phyloP scores from a whole-genome alignment of 1,140 invertebrate genomes.

The Sinella curviseta region DNA sequence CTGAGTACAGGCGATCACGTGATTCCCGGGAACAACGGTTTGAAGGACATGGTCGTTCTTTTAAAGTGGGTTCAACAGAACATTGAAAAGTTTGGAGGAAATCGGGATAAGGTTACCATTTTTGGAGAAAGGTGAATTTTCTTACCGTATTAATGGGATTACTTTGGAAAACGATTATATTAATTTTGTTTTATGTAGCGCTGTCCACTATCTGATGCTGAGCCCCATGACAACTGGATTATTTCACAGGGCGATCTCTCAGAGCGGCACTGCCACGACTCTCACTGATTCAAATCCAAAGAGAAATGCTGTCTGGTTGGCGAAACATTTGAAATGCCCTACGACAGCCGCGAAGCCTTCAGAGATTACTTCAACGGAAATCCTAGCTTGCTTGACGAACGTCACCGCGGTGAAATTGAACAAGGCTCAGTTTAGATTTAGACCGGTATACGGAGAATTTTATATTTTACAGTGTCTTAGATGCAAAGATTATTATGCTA shows the following conservation, averaged over 20 bases:
- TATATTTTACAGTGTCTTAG: no score
- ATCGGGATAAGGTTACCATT: neutral
- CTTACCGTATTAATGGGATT: no score
- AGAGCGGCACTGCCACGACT: constrained; percentile 67
- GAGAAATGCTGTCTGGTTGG: constrained; percentile 54
- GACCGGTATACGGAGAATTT: no score
- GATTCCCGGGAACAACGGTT: constrained; percentile 2
- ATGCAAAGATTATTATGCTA: no score
- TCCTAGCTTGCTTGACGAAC: neutral
- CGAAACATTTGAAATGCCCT: constrained; percentile 49
- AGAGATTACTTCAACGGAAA: neutral
- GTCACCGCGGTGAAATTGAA: neutral
- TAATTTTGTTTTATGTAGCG: neutral
- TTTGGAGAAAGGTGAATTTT: neutral
- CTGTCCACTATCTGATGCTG: neutral
- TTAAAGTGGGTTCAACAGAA: neutral
- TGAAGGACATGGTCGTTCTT: neutral
- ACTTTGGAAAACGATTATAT: no score
- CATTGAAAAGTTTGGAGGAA: constrained; percentile 8
- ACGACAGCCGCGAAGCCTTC: neutral
- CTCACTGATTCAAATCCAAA: constrained; percentile 54
- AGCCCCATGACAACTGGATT: constrained; percentile 52
- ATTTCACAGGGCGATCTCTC: constrained; percentile 65
- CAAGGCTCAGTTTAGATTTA: no score
- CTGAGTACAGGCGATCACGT: neutral